phyloP scores from a whole-genome alignment of 1,140 invertebrate genomes.

The Lanistes nyassanus region DNA sequence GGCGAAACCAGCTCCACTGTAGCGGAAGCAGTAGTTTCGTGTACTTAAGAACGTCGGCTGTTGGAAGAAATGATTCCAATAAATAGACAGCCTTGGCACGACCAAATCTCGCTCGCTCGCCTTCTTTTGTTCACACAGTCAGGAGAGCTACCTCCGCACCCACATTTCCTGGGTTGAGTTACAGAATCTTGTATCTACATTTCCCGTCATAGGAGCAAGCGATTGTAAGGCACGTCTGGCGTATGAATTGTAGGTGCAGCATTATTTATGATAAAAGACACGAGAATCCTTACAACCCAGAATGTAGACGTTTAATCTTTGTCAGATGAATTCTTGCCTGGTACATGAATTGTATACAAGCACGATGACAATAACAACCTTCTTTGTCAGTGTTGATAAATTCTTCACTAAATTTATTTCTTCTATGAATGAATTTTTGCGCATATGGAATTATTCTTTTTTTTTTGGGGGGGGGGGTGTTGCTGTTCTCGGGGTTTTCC shows the following conservation, averaged over 20 bases:
- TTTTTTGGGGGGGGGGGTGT: not conserved
- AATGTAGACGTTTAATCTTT: too few relatives aligned
- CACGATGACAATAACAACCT: too few relatives aligned
- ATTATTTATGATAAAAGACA: too few relatives aligned
- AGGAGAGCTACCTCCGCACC: not conserved
- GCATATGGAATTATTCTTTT: not conserved
- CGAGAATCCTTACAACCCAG: too few relatives aligned
- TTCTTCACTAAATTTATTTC: not conserved
- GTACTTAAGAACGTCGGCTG: conserved; percentile 63
- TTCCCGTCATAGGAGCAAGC: not conserved
- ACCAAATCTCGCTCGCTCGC: not conserved
- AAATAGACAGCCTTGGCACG: not conserved
- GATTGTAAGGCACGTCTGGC: not conserved
- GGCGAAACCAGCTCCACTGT: conserved; percentile 50
- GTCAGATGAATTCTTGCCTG: too few relatives aligned
- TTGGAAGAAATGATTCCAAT: conserved; percentile 32
- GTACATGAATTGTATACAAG: too few relatives aligned
- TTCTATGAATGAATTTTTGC: not conserved
- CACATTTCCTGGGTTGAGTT: not conserved
- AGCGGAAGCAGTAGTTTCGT: conserved; percentile 57
- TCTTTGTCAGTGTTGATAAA: too few relatives aligned
- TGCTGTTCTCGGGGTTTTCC: not conserved
- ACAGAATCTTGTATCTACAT: not conserved
- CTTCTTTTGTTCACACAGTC: not conserved
- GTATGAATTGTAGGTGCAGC: too few relatives aligned